phyloP scores from a whole-genome alignment of 2,797 vertebrate genomes.

The Sebastes reedi region DNA sequence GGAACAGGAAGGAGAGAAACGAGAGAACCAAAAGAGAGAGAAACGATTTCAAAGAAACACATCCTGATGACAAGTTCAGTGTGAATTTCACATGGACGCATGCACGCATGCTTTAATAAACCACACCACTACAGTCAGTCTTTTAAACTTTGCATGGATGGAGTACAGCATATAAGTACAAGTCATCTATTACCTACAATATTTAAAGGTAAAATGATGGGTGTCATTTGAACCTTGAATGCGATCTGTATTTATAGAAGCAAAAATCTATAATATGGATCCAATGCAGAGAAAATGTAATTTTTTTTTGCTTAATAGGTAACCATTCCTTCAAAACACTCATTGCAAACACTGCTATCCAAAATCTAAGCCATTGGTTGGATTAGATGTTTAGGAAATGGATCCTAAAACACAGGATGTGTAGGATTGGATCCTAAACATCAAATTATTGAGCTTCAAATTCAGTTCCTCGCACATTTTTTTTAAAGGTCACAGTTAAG shows the following conservation, averaged over 20 bases:
- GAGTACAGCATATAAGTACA: background rate
- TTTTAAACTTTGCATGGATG: background rate
- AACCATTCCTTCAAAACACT: background rate
- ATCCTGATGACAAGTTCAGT: conserved; percentile 66
- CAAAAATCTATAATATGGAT: background rate
- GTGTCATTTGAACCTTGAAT: background rate
- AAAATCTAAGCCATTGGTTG: background rate
- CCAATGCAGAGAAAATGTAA: background rate
- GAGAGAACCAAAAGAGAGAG: conserved; percentile 54
- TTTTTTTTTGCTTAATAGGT: background rate
- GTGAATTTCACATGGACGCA: conserved; percentile 46
- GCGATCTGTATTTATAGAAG: background rate
- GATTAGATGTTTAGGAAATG: background rate
- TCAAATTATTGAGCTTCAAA: background rate
- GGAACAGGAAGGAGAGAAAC: conserved; percentile 71
- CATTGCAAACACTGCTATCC: background rate
- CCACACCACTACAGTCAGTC: background rate
- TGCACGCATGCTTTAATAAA: conserved; percentile 20
- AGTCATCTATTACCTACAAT: background rate
- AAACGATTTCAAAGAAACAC: conserved; percentile 72
- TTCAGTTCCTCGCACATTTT: background rate
- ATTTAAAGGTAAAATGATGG: background rate
- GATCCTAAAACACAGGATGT: background rate
- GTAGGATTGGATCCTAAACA: background rate
- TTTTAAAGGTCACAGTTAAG: background rate